Percentiles rank a stretch among this genome's conserved stretches.
Evolutionary conservation across 92 coral and sea anemone genomes (phyloP).

Genomic region (Phenganax marumi): DNA sequence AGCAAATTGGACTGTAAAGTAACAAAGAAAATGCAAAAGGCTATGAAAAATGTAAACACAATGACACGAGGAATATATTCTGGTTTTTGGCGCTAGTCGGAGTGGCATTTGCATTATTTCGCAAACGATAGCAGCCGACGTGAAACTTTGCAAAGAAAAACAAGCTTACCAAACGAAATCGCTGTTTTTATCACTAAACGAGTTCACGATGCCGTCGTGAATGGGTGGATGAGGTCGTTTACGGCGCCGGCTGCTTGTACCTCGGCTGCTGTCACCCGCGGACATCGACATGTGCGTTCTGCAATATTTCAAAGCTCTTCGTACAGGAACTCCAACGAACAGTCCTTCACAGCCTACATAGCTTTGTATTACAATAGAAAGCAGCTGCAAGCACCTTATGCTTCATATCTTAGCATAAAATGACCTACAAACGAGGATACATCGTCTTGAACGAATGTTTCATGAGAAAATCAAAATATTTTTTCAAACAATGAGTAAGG

Average conservation of each 20-base stretch:
- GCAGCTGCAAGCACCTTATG: neutral
- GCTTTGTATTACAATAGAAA: neutral
- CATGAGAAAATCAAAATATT: neutral
- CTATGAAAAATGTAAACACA: slow-evolving; percentile 10
- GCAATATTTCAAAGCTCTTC: slow-evolving; percentile 32
- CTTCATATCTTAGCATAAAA: neutral
- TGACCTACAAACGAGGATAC: neutral
- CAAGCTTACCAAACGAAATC: slow-evolving; percentile 89
- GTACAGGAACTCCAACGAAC: neutral
- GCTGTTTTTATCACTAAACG: slow-evolving; percentile 95
- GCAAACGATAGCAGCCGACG: neutral
- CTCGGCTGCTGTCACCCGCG: slow-evolving; percentile 63
- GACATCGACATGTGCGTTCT: slow-evolving; percentile 46
- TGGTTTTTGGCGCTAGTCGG: neutral
- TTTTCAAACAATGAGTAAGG: slow-evolving; percentile 20
- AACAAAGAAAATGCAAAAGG: slow-evolving; percentile 6
- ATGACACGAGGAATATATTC: neutral
- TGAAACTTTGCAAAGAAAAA: slow-evolving; percentile 24
- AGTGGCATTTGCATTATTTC: neutral
- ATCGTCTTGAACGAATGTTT: neutral
- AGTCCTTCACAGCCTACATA: neutral
- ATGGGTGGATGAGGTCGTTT: slow-evolving; percentile 99
- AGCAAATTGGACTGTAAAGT: slow-evolving; percentile 86
- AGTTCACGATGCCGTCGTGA: slow-evolving; percentile 86
- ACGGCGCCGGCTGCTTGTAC: slow-evolving; percentile 67